Evolutionary conservation across 2,888 invertebrate genomes (phyloP), one percentile per base, ranked within the genome.

Genomic region (Pollenia amentaria): DNA sequence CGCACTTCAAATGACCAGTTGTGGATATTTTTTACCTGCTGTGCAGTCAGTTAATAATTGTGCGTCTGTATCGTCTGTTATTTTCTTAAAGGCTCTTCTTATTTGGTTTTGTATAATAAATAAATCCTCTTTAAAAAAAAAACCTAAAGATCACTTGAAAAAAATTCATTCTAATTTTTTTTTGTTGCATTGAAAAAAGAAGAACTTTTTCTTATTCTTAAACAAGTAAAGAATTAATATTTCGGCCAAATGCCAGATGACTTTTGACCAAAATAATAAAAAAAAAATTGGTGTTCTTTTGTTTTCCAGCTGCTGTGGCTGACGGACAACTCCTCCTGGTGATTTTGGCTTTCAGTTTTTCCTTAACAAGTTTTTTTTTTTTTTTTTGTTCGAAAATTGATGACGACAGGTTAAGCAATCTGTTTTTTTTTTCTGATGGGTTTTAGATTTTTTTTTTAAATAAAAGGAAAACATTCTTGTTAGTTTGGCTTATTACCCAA

Each of bases 341-440:
- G 89, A 88, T 88, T 87, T 75, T 88, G 51, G 73, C 79, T 82
- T 85, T 78, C 81, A 86, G 77, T 81, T 80, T n/a, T 84, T 72
- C n/a, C 76, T 84, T 65, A 44, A 60, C 76, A 62, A 79, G 64
- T 55, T 75, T 77, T 60, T 73, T 60, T 78, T 78, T 60, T 73
- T 57, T 75, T 81, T 69, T 57, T 64, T 9, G 1, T 80, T 79
- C 67, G 48, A 86, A 89, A 90, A 91, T 92, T 90, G 90, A 91
- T 92, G 91, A 91, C 90, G 92, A 92, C 91, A 92, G 92, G 92
- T 92, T 92, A 89, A 75, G 79, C 88, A 79, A 87, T 83, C 85
- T 87, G 87, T 80, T 87, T 77, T 79, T 53, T 77, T 72, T 21
- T 55, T 46, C 12, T 46, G 1, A 6, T 44, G 12, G 40, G 29